Base-by-base conservation (phyloP, 1,140 invertebrate species). In the Contarinia nasturtii region DNA sequence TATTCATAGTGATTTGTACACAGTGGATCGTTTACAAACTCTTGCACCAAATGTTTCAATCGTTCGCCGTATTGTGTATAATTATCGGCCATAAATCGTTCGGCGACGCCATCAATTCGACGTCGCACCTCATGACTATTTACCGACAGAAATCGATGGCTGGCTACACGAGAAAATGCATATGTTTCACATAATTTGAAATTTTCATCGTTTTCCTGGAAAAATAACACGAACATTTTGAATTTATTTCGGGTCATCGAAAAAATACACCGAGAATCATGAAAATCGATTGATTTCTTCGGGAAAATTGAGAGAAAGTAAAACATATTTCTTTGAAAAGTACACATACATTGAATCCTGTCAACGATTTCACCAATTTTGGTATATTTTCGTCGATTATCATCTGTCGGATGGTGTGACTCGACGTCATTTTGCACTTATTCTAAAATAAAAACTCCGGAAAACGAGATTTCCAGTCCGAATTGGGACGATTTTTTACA, bases 41-140 rank as follows among this genome's bases (percentile, higher is more conserved):
- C 36, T 1, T 21, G 42, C 40, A 44, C 51, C n/a, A 63, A 20
- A 1, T 51, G 21, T 14, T 47, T 45, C 14, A 64, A 8, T 19
- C 51, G 37, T 0, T 53, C 33, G 0, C 53, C 58, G 36, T 54
- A 54, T 2, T 52, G 33, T 2, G 45, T 2, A 48, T 55, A 55
- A 41, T 54, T 55, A 22, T 57, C 55, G 7, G 40, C 44, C n/a
- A 33, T 34, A n/a, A 64, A 58, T 5, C 59, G 54, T 17, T 61
- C 54, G 14, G 51, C 42, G 36, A 63, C 46, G 5, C 44, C 53
- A 19, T 58, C 52, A 17, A 61, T 44, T n/a, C 34, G 44, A 2
- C 57, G 50, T 0, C 48, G 47, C 5, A 60, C 52, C 27, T 55
- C 54, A 44, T 55, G 50, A 1, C 52, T 50, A 12, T 53, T 63